phyloP scores from a whole-genome alignment of 2,888 invertebrate genomes.

The Acleris cristana region DNA sequence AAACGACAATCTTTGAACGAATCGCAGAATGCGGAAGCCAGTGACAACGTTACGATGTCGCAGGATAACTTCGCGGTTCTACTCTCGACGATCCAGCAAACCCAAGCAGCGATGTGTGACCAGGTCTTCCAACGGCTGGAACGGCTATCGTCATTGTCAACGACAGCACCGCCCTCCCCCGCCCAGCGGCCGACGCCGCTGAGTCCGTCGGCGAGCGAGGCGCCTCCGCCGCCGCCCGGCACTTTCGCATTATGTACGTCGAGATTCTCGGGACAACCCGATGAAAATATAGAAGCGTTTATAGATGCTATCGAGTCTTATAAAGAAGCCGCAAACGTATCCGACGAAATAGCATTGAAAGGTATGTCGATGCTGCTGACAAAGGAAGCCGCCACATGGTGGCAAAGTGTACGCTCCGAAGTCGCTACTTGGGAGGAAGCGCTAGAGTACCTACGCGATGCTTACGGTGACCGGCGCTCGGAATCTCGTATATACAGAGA shows the following conservation, averaged over 20 bases:
- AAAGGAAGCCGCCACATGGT: not conserved
- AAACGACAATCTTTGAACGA: not conserved
- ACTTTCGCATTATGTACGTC: not conserved
- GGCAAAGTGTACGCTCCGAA: not conserved
- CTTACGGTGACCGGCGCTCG: not conserved
- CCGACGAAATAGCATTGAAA: not conserved
- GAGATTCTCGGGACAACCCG: not conserved
- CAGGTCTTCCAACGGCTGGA: not conserved
- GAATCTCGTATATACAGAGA: not conserved
- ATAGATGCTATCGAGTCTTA: not conserved
- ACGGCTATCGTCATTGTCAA: not conserved
- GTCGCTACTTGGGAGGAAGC: not conserved
- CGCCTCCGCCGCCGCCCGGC: not conserved
- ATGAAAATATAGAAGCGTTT: not conserved
- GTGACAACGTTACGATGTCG: too few relatives aligned
- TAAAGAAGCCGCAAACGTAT: not conserved
- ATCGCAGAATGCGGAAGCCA: not conserved
- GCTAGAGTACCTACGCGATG: not conserved
- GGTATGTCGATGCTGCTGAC: not conserved
- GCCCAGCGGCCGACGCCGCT: constrained; percentile 1
- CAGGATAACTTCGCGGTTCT: not conserved
- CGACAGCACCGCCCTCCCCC: not conserved
- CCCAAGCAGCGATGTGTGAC: not conserved
- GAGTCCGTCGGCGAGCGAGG: not conserved
- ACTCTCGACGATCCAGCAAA: not conserved